A percentile compares a stretch with the other conserved stretches of the same genome.
These are phyloP conservation scores for Serripes groenlandicus DNA, from an alignment of 2,888 invertebrate species.

Conservation along the genomic window DNA sequence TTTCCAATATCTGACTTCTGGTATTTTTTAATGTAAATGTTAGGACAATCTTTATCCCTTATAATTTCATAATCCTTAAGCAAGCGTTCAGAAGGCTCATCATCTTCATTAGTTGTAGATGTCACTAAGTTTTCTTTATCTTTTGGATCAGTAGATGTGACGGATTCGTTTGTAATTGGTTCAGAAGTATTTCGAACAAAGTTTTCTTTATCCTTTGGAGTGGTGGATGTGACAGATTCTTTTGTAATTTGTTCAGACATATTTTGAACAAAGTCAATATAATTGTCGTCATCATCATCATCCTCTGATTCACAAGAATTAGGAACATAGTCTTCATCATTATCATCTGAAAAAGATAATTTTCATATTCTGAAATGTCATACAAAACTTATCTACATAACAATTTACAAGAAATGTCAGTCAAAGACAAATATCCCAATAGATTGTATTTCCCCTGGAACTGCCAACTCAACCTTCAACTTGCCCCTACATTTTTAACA, in stretches of 20 bases:
- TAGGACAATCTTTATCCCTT: not conserved
- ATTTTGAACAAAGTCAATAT: not conserved
- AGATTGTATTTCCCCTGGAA: too few relatives aligned
- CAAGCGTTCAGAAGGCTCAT: not conserved
- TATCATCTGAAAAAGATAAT: too few relatives aligned
- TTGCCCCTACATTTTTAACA: not conserved
- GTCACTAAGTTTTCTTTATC: not conserved
- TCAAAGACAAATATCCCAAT: too few relatives aligned
- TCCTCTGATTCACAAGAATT: not conserved
- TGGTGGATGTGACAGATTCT: not conserved
- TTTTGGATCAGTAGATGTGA: not conserved
- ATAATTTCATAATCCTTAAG: not conserved
- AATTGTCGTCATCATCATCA: not conserved
- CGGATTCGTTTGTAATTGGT: too few relatives aligned
- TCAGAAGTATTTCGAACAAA: not conserved
- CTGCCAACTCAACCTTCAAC: not conserved
- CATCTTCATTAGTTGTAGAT: not conserved
- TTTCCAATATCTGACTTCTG: constrained; percentile 29
- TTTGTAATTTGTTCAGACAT: not conserved
- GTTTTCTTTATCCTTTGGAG: not conserved
- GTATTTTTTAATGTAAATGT: constrained; percentile 47
- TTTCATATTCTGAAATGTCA: too few relatives aligned
- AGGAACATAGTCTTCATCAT: not conserved
- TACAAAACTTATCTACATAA: too few relatives aligned
- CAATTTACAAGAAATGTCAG: too few relatives aligned